These are phyloP conservation scores for Melopsittacus undulatus DNA, from an alignment of 2,797 vertebrate species.

Conservation along the genomic window DNA sequence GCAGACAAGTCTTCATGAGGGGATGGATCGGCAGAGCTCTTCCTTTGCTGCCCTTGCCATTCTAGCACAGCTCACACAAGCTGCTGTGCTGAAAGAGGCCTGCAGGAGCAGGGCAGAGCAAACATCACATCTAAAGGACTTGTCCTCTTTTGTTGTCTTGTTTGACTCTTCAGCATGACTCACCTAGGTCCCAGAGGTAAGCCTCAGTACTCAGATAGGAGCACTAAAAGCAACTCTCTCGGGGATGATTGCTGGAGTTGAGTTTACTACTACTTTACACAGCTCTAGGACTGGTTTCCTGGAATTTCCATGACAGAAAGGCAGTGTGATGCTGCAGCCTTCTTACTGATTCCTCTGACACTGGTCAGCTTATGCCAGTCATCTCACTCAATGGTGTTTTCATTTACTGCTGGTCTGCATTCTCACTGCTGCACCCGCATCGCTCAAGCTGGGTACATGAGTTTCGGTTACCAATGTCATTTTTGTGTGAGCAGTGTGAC, in stretches of 20 bases:
- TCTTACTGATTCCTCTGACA: neutral
- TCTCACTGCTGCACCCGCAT: neutral
- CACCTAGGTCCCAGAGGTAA: neutral
- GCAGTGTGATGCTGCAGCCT: neutral
- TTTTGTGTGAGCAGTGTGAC: neutral
- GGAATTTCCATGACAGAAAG: neutral
- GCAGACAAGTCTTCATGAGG: neutral
- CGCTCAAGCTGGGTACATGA: neutral
- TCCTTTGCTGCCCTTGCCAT: neutral
- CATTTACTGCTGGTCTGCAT: neutral
- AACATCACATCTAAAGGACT: neutral
- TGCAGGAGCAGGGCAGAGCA: neutral
- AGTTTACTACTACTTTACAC: neutral
- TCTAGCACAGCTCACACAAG: neutral
- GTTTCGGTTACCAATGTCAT: accelerated
- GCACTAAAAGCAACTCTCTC: neutral
- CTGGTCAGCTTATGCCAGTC: neutral
- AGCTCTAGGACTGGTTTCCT: neutral
- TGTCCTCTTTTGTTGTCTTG: neutral
- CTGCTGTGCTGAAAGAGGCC: neutral
- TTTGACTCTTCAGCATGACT: neutral
- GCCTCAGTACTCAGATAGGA: neutral
- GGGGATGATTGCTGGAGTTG: neutral
- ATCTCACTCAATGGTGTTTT: neutral
- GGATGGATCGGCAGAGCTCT: neutral